phyloP scores from a whole-genome alignment of 37 sponge, comb jelly and placozoan species.

The Mnemiopsis leidyi region DNA sequence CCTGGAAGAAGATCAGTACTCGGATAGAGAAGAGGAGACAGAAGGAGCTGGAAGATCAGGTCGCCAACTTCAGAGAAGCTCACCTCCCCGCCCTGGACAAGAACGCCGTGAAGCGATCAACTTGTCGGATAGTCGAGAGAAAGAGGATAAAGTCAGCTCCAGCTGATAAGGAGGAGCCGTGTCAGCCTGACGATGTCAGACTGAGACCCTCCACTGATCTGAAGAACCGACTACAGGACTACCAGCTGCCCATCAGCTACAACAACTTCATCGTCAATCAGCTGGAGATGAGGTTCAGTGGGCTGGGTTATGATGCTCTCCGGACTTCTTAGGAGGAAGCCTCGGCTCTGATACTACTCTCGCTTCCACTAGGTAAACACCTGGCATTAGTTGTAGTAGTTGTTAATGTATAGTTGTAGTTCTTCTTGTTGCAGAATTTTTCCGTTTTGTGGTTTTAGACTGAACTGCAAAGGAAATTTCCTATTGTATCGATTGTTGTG shows the following conservation, averaged over 20 bases:
- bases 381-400: too few relatives aligned
- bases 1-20: not conserved
- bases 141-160: not conserved
- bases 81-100: slow-evolving; percentile 44
- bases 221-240: slow-evolving; percentile 16
- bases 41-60: not conserved
- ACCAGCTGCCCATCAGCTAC: slow-evolving; percentile 36
- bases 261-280: slow-evolving; percentile 53
- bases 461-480: too few relatives aligned
- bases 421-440: too few relatives aligned
- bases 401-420: too few relatives aligned
- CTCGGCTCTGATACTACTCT: too few relatives aligned
- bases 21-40: slow-evolving; percentile 37
- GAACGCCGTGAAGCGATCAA: not conserved
- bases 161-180: slow-evolving; percentile 29
- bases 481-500: too few relatives aligned
- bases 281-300: slow-evolving; percentile 46
- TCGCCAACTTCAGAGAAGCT: slow-evolving; percentile 1
- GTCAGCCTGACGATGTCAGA: slow-evolving; percentile 24
- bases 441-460: too few relatives aligned
- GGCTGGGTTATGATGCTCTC: not conserved
- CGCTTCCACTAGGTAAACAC: too few relatives aligned
- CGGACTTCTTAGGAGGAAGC: not conserved
- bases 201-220: slow-evolving; percentile 20
- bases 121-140: not conserved